A percentile compares a stretch with the other conserved stretches of the same genome.
phyloP scores from a whole-genome alignment of 2,113 vertebrate species.

The Carassius carassius region DNA sequence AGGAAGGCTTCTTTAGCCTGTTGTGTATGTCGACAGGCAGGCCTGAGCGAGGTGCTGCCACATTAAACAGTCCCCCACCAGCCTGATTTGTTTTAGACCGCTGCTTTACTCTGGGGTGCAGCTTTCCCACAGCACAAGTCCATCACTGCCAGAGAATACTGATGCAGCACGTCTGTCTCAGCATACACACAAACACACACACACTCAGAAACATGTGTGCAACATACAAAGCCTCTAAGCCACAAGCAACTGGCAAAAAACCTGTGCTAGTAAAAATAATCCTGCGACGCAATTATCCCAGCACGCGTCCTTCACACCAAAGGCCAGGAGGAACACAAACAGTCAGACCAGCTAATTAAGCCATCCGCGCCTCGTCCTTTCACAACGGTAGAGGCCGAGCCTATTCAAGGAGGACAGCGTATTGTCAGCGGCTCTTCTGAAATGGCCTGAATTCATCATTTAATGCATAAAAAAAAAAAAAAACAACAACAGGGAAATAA shows the following conservation, averaged over 20 bases:
- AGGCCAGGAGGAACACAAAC: constrained; percentile 35
- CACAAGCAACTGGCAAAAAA: constrained; percentile 36
- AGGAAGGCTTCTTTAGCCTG: constrained; percentile 13
- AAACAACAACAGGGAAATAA: not conserved
- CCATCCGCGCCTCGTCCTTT: constrained; percentile 12
- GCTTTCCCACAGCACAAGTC: constrained; percentile 45
- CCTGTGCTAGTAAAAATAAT: constrained; percentile 42
- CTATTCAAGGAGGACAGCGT: not conserved
- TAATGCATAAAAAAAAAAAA: not conserved
- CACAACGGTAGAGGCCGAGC: not conserved
- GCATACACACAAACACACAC: constrained; percentile 15
- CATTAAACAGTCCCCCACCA: constrained; percentile 68
- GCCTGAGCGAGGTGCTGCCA: constrained; percentile 48
- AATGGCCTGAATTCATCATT: not conserved
- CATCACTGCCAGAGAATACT: constrained; percentile 67
- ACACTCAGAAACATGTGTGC: constrained; percentile 49
- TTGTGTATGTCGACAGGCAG: constrained; percentile 19
- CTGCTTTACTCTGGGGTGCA: constrained; percentile 60
- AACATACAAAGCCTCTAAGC: constrained; percentile 40
- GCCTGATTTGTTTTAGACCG: constrained; percentile 73
- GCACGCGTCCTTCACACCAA: constrained; percentile 45
- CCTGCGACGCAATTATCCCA: constrained; percentile 41
- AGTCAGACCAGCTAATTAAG: constrained; percentile 45
- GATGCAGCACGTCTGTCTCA: constrained; percentile 59
- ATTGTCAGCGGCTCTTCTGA: constrained; percentile 5